phyloP scores from a whole-genome alignment of 1,140 invertebrate species.

The Aphelinus atriplicis region DNA sequence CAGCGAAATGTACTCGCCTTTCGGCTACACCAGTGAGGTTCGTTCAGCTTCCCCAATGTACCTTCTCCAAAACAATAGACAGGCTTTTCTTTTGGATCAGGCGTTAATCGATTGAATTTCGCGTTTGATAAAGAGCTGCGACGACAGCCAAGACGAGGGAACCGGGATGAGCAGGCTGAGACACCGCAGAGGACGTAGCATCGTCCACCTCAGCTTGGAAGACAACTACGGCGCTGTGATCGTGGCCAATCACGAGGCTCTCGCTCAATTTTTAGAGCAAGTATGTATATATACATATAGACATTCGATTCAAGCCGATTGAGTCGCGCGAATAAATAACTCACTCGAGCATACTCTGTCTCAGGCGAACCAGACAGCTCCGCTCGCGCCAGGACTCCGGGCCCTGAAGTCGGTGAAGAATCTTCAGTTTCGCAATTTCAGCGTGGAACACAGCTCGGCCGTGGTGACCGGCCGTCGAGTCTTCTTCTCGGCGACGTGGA shows the following conservation, averaged over 20 bases:
- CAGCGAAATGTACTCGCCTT: slow-evolving; percentile 78
- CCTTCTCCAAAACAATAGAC: no score
- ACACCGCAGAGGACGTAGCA: slow-evolving; percentile 78
- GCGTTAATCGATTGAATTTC: no score
- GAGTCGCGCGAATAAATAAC: not conserved
- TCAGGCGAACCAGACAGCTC: slow-evolving; percentile 75
- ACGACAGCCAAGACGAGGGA: slow-evolving; percentile 67
- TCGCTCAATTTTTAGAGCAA: slow-evolving; percentile 85
- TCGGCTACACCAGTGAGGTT: slow-evolving; percentile 74
- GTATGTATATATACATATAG: slow-evolving; percentile 62
- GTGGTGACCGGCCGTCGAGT: slow-evolving; percentile 74
- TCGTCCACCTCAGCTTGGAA: slow-evolving; percentile 83
- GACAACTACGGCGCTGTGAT: slow-evolving; percentile 89
- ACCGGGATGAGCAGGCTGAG: slow-evolving; percentile 69
- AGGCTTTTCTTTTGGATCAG: no score
- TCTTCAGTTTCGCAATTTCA: slow-evolving; percentile 76
- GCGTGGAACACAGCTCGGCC: slow-evolving; percentile 67
- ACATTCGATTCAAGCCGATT: not conserved
- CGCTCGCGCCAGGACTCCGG: slow-evolving; percentile 73
- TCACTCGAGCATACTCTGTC: slow-evolving; percentile 18
- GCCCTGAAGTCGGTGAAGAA: slow-evolving; percentile 79
- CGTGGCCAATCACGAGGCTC: slow-evolving; percentile 87
- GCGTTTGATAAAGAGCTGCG: slow-evolving; percentile 39
- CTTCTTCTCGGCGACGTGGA: slow-evolving; percentile 79
- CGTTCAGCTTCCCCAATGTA: not conserved